A percentile compares a stretch with the other conserved stretches of the same genome.
Conservation (phyloP, 2,113 vertebrate genomes). For the Rhombomys opimus region DNA sequence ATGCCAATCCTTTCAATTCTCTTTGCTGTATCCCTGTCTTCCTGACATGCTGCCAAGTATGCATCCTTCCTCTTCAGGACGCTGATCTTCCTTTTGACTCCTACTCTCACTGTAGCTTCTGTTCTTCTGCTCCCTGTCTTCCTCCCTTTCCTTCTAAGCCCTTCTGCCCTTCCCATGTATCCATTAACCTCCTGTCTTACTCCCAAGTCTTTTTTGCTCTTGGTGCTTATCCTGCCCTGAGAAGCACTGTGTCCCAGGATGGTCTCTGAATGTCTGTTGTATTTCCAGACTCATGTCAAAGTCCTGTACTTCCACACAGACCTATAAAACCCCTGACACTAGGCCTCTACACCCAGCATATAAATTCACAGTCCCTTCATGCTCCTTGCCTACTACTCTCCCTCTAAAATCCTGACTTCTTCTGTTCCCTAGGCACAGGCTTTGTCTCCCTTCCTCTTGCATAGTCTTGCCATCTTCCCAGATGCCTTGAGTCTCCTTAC, state of each 20-base stretch:
- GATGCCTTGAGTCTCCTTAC: too few relatives aligned
- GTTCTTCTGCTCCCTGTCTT: not conserved
- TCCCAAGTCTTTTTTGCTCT: not conserved
- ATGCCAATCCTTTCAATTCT: not conserved
- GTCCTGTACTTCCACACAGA: not conserved
- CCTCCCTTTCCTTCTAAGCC: not conserved
- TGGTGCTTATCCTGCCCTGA: too few relatives aligned
- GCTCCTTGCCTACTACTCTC: not conserved
- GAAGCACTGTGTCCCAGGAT: not conserved
- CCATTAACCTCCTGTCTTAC: not conserved
- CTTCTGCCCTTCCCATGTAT: too few relatives aligned
- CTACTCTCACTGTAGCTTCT: not conserved
- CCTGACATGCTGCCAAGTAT: not conserved
- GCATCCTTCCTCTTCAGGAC: not conserved
- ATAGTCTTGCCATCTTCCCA: not conserved
- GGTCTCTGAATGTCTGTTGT: not conserved
- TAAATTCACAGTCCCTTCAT: not conserved
- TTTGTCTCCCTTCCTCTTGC: not conserved
- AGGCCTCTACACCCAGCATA: not conserved
- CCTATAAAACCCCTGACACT: too few relatives aligned
- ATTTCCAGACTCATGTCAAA: not conserved
- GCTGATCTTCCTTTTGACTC: not conserved
- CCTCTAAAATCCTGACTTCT: not conserved
- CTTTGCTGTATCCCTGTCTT: not conserved
- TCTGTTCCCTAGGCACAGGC: too few relatives aligned